Evolutionary conservation across 2,113 vertebrate species (phyloP).

Genomic region (Lanius ludovicianus): DNA sequence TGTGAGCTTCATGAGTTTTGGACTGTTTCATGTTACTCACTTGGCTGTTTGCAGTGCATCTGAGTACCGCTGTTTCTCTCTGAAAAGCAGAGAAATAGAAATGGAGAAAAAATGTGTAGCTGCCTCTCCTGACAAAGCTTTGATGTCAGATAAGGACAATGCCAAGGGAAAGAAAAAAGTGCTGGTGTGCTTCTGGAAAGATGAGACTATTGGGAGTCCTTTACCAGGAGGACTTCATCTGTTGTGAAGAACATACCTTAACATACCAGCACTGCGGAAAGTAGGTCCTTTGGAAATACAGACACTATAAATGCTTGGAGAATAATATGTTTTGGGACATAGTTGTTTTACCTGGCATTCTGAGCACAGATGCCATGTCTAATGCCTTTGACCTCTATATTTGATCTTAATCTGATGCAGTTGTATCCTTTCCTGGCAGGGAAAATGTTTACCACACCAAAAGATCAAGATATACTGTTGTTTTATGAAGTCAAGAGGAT

Average conservation of each 20-base stretch:
- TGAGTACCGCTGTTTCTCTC: neutral
- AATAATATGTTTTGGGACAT: neutral
- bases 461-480: neutral
- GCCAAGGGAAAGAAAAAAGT: neutral
- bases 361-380: neutral
- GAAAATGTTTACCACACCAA: neutral
- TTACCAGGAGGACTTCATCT: neutral
- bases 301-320: neutral
- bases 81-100: neutral
- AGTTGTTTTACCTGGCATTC: neutral
- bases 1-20: rapidly evolving
- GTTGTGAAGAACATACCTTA: neutral
- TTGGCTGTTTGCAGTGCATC: rapidly evolving
- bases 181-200: neutral
- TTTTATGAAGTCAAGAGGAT: neutral
- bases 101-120: neutral
- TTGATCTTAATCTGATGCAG: neutral
- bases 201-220: rapidly evolving
- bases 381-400: neutral
- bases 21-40: neutral
- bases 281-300: neutral
- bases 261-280: neutral
- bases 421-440: neutral
- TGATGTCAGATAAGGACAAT: neutral
- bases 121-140: neutral